Evolutionary conservation across 2,113 vertebrate genomes (phyloP).

Genomic region (Ranitomeya imitator): DNA sequence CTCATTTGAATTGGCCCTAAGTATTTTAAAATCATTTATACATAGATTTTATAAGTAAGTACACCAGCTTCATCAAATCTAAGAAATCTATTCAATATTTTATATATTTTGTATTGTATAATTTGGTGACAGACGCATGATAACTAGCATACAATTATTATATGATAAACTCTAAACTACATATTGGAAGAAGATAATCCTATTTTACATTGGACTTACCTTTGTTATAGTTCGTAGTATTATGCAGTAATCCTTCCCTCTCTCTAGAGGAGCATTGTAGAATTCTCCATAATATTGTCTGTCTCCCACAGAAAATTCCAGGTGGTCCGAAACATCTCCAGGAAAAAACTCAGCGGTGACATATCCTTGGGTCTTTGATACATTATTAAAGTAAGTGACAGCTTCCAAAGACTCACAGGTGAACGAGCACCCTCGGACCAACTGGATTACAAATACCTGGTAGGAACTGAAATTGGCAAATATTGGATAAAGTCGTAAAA

Average conservation of each 20-base stretch:
- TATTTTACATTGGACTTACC: slow-evolving; percentile 70
- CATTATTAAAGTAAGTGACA: slow-evolving; percentile 68
- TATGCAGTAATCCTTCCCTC: slow-evolving; percentile 81
- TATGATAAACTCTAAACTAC: neutral
- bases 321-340: slow-evolving; percentile 68
- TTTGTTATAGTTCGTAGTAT: slow-evolving; percentile 81
- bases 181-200: neutral
- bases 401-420: slow-evolving; percentile 75
- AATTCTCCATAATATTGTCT: slow-evolving; percentile 81
- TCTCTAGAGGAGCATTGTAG: slow-evolving; percentile 87
- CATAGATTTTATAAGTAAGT: too few species aligned
- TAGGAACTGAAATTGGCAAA: slow-evolving; percentile 78
- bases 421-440: slow-evolving; percentile 75
- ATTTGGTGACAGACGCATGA: too few species aligned
- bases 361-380: slow-evolving; percentile 69
- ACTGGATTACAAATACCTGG: slow-evolving; percentile 87
- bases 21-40: too few species aligned
- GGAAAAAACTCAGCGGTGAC: slow-evolving; percentile 81
- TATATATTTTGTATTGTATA: too few species aligned
- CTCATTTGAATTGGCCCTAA: too few species aligned
- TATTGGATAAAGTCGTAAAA: slow-evolving; percentile 43
- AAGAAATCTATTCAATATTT: too few species aligned
- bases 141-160: neutral
- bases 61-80: too few species aligned
- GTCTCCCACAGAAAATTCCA: slow-evolving; percentile 84